Base-by-base conservation (phyloP, 2,113 vertebrate species). In the Vulpes vulpes region DNA sequence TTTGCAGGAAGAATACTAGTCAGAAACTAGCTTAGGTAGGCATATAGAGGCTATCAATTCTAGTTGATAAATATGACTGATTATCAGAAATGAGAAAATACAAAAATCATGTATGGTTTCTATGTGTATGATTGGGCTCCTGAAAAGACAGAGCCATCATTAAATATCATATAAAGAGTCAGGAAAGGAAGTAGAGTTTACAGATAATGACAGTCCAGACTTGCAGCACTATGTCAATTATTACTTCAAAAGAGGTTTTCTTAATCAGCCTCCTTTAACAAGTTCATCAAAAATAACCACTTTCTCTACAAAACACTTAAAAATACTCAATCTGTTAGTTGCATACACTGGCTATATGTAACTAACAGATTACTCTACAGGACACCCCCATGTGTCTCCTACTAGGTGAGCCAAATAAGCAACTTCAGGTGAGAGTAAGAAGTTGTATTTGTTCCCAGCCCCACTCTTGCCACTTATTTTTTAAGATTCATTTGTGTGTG, bases 61-160 rank as follows among this genome's bases (percentile, higher is more conserved):
- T 86, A 64, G 81, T 7, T 49, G 14, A 62, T 64, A 64, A 25
- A 49, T 49, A 60, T 25, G 32, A 76, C 14, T 78, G 2, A 49
- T 92, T 30, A 59, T 59, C 43, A 92, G 82, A 93, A 81, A 80
- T 86, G 43, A 69, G 57, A 92, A 67, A 91, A 86, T 62, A 22
- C 49, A 62, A 78, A 94, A 67, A 14, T 51, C 32, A 84, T 6
- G 2, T 43, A 12, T 20, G 1, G 11, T 25, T 88, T 60, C n/a
- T 65, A 38, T 60, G 32, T 91, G 95, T 94, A 62, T 96, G 27
- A 67, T 23, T 82, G 32, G 32, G 10, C 27, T 92, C 19, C 51
- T 62, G 11, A 84, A 96, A 91, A 43, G 8, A 51, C 32, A 74
- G 27, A 22, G 10, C 3, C 10, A 78, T 17, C 10, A 25, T 78